These are phyloP conservation scores for Penaeus monodon DNA, from an alignment of 2,888 invertebrate species.

Conservation along the genomic window DNA sequence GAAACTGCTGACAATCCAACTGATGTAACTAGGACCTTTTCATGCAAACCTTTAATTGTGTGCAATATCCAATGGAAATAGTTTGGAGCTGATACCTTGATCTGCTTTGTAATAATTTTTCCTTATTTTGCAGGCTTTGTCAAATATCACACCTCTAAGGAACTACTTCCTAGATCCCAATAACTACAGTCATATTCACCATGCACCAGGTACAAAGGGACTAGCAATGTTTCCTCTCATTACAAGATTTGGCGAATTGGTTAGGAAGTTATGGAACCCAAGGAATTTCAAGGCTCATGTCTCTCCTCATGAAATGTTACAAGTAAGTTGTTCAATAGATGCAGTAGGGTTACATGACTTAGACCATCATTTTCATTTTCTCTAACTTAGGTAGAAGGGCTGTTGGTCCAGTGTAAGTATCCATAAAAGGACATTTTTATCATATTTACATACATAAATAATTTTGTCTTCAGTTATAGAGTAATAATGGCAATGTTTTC, in stretches of 20 bases:
- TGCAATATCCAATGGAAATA: no score
- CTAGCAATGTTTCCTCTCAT: conserved; percentile 93
- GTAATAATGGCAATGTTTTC: no score
- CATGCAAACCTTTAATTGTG: no score
- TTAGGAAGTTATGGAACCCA: conserved; percentile 98
- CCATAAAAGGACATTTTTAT: no score
- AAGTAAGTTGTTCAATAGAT: conserved; percentile 70
- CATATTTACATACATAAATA: background rate
- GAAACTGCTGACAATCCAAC: no score
- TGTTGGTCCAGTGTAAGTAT: no score
- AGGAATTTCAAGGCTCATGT: conserved; percentile 99
- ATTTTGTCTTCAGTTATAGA: no score
- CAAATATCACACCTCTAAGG: conserved; percentile 93
- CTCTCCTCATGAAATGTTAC: conserved; percentile 99
- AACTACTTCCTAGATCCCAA: conserved; percentile 95
- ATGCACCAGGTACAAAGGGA: conserved; percentile 97
- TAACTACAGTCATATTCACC: conserved; percentile 87
- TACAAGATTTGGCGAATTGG: conserved; percentile 87
- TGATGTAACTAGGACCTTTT: no score
- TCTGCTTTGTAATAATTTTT: background rate
- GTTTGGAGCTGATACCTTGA: no score
- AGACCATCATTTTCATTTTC: background rate
- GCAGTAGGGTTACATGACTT: background rate
- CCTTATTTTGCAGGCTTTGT: conserved; percentile 80
- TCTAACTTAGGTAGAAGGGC: no score